Evolutionary conservation across 35 echinoderm and acorn worm genomes (phyloP).

Genomic region (Heliocidaris erythrogramma): DNA sequence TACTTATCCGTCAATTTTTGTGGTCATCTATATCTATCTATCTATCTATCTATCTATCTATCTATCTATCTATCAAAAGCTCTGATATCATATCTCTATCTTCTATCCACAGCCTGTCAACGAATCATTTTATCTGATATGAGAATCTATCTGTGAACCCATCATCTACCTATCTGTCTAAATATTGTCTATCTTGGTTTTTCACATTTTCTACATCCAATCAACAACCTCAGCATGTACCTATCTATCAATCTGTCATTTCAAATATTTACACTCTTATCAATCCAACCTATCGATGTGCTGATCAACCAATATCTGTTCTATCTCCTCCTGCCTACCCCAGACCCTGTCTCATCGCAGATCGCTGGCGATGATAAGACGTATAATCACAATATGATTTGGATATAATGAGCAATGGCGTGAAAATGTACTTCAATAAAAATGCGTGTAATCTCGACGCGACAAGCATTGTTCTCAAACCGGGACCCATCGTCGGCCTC

Average conservation of each 20-base stretch:
- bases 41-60: too few species aligned
- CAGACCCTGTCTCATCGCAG: neutral
- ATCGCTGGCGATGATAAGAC: neutral
- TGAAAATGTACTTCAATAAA: neutral
- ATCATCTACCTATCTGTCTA: neutral
- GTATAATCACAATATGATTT: constrained; percentile 6
- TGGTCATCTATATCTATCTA: too few species aligned
- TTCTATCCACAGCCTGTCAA: too few species aligned
- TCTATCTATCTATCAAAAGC: too few species aligned
- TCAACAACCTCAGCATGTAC: neutral
- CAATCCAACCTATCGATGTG: neutral
- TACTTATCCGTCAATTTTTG: too few species aligned
- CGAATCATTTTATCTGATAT: too few species aligned
- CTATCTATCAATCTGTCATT: neutral
- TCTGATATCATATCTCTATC: too few species aligned
- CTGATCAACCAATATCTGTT: neutral
- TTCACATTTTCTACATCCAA: neutral
- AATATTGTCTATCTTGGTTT: neutral
- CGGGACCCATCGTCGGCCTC: neutral
- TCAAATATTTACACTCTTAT: neutral
- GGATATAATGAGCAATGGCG: neutral
- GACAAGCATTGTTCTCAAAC: neutral
- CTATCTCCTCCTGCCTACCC: neutral
- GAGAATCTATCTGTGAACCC: too few species aligned
- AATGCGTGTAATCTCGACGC: neutral